Percentiles rank a stretch among this genome's conserved stretches.
Evolutionary conservation across 2,888 invertebrate genomes (phyloP).

Genomic region (Synanthedon myopaeformis): DNA sequence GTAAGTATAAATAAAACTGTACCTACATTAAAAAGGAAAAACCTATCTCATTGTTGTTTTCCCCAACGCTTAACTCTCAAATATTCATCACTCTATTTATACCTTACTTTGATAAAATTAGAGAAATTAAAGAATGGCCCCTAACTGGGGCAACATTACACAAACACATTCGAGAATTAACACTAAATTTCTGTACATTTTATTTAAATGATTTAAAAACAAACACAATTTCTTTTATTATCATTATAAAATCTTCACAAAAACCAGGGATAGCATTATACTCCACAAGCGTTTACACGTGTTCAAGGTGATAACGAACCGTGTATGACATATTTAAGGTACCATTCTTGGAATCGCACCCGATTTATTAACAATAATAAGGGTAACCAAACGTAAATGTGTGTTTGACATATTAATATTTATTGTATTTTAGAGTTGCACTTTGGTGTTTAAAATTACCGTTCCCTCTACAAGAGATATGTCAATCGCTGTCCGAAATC

Average conservation of each 20-base stretch:
- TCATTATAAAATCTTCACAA: background rate
- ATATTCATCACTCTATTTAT: no score
- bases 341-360: slow-evolving; percentile 55
- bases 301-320: slow-evolving; percentile 20
- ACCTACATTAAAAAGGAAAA: no score
- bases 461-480: slow-evolving; percentile 49
- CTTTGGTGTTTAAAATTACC: slow-evolving; percentile 64
- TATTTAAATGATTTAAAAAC: no score
- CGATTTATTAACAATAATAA: slow-evolving; percentile 22
- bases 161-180: no score
- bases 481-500: slow-evolving; percentile 94
- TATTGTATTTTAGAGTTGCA: slow-evolving; percentile 65
- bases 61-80: no score
- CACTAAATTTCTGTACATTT: no score
- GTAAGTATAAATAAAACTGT: no score
- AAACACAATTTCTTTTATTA: no score
- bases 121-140: no score
- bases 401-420: slow-evolving; percentile 32
- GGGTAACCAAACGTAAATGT: slow-evolving; percentile 24
- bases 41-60: no score
- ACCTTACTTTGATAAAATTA: no score
- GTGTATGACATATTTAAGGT: slow-evolving; percentile 17
- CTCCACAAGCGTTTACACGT: slow-evolving; percentile 1
- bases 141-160: no score
- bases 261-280: background rate